These are phyloP conservation scores for Oostethus manadensis DNA, from an alignment of 2,113 vertebrate genomes.

Conservation along the genomic window DNA sequence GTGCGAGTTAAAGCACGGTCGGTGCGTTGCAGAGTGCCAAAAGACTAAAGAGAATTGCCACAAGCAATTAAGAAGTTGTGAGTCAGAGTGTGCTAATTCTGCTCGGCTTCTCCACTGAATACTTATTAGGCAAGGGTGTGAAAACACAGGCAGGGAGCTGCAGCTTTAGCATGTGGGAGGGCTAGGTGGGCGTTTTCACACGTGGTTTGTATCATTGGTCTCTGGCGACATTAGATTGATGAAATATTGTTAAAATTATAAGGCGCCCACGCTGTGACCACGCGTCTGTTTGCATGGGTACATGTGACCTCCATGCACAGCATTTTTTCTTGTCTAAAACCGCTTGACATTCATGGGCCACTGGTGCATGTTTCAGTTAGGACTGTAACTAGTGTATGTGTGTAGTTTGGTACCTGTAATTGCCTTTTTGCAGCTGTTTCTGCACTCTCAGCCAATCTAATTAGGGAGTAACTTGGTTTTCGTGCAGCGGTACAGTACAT, in stretches of 20 bases:
- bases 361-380: constrained; percentile 10
- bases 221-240: not conserved
- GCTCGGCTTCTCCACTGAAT: constrained; percentile 30
- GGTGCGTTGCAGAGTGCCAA: constrained; percentile 25
- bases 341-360: constrained; percentile 16
- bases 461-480: too few species aligned
- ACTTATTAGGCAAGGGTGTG: constrained; percentile 37
- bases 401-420: too few species aligned
- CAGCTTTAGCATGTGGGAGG: not conserved
- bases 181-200: not conserved
- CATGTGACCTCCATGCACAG: constrained; percentile 9
- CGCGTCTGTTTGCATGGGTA: constrained; percentile 10
- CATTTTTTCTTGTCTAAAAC: not conserved
- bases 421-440: too few species aligned
- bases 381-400: not conserved
- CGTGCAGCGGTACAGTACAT: too few species aligned
- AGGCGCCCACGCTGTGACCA: constrained; percentile 1
- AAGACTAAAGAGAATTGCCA: constrained; percentile 43
- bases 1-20: constrained; percentile 25
- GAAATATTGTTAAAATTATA: constrained; percentile 12
- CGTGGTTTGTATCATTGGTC: not conserved
- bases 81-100: constrained; percentile 45
- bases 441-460: too few species aligned
- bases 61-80: constrained; percentile 48
- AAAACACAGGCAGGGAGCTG: constrained; percentile 7